Percentiles rank a stretch among this genome's conserved stretches.
These are phyloP conservation scores for Laterallus jamaicensis DNA, from an alignment of 2,113 vertebrate genomes.

Conservation along the genomic window DNA sequence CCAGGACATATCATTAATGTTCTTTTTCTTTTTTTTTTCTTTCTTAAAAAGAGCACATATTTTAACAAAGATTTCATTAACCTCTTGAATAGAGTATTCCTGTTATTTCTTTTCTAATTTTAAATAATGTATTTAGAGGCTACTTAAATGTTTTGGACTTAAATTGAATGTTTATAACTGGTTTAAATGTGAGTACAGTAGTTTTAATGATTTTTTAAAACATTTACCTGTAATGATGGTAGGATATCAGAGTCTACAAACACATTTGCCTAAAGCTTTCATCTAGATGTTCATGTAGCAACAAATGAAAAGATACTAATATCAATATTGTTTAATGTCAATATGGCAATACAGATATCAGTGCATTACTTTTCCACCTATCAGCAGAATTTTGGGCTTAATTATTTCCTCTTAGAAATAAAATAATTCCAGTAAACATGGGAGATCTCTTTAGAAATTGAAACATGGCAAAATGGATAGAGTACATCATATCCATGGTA, in stretches of 20 bases:
- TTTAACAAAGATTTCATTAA: not conserved
- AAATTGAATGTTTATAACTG: not conserved
- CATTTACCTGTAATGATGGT: not conserved
- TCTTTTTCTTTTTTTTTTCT: not conserved
- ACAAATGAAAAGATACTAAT: not conserved
- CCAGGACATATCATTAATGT: not conserved
- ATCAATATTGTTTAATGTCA: not conserved
- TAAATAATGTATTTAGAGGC: not conserved
- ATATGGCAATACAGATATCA: not conserved
- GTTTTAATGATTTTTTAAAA: not conserved
- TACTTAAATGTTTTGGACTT: not conserved
- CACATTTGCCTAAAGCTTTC: not conserved
- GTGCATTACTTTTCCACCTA: not conserved
- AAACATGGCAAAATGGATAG: not conserved
- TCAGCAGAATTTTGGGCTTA: not conserved
- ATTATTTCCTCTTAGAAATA: not conserved
- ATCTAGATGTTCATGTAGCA: not conserved
- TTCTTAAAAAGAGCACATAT: not conserved
- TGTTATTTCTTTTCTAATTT: not conserved
- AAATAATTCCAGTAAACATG: not conserved
- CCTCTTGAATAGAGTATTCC: not conserved
- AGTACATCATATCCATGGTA: not conserved
- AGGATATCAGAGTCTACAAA: not conserved
- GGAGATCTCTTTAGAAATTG: not conserved
- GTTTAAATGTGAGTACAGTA: not conserved